phyloP scores from a whole-genome alignment of 1,140 invertebrate genomes.

The Hetaerina americana region DNA sequence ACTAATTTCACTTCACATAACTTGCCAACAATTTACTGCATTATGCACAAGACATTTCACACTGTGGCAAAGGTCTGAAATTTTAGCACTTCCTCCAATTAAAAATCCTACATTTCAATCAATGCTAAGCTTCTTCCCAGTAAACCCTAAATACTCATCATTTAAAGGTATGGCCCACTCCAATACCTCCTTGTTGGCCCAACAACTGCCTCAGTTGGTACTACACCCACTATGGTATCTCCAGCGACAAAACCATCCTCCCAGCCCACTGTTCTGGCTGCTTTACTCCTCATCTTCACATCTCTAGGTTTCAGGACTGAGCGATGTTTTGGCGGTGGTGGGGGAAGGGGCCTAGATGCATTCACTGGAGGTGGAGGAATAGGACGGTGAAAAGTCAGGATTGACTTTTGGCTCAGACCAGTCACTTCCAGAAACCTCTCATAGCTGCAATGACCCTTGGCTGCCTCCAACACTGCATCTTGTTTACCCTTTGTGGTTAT shows the following conservation, averaged over 20 bases:
- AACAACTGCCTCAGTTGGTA: neutral
- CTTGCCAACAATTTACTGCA: no score
- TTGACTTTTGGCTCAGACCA: conserved; percentile 66
- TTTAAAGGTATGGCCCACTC: neutral
- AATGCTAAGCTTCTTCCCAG: no score
- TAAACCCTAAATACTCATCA: no score
- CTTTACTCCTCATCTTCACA: conserved; percentile 48
- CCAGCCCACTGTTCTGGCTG: conserved; percentile 24
- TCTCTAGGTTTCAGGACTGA: conserved; percentile 63
- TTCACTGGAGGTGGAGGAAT: conserved; percentile 24
- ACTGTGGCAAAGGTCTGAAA: no score
- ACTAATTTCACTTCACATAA: no score
- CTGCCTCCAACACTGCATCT: neutral
- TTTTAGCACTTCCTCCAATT: no score
- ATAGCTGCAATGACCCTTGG: conserved; percentile 30
- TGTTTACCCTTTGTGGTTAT: neutral
- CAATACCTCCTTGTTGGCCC: neutral
- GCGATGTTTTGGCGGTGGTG: conserved; percentile 58
- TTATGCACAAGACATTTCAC: no score
- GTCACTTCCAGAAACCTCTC: conserved; percentile 67
- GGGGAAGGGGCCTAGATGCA: conserved; percentile 23
- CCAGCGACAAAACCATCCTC: neutral
- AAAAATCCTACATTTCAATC: no score
- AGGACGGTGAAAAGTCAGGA: conserved; percentile 36
- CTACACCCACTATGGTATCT: neutral